Conservation (phyloP, 1,140 invertebrate genomes). For the Camponotus vicinus region DNA sequence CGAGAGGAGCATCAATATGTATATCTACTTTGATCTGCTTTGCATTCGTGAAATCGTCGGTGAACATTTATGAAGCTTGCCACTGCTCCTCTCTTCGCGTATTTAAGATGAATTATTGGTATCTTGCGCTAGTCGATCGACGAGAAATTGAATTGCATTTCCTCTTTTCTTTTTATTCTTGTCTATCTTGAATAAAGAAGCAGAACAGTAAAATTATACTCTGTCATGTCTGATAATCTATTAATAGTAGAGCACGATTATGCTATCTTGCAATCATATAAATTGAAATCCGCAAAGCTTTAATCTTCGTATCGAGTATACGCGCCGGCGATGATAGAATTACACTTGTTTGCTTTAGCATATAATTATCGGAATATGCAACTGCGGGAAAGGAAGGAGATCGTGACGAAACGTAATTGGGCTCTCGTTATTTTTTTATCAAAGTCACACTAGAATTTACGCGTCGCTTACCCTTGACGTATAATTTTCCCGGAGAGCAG, state of each 20-base stretch:
- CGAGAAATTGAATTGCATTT: not conserved
- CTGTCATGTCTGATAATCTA: not conserved
- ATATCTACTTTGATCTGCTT: conserved; percentile 11
- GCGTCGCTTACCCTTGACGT: conserved; percentile 45
- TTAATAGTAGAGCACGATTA: not conserved
- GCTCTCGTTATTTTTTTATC: conserved; percentile 1
- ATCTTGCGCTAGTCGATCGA: not conserved
- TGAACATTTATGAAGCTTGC: not conserved
- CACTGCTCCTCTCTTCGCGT: not conserved
- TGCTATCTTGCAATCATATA: not conserved
- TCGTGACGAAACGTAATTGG: conserved; percentile 51
- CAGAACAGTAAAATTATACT: conserved; percentile 5
- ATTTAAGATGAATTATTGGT: conserved; percentile 8
- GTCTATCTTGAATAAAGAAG: not conserved
- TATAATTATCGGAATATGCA: conserved; percentile 41
- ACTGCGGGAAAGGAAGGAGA: conserved; percentile 31
- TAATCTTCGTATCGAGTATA: conserved; percentile 6
- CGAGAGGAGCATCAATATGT: conserved; percentile 34
- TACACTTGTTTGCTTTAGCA: conserved; percentile 32
- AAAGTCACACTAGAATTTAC: conserved; percentile 47
- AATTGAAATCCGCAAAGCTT: not conserved
- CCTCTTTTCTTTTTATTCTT: not conserved
- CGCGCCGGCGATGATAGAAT: conserved; percentile 29
- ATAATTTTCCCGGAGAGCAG: conserved; percentile 45
- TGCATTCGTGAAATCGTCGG: not conserved